Evolutionary conservation across 2,888 invertebrate genomes (phyloP), one percentile per base, ranked within the genome.

Genomic region (Phoenoteleia sp.): DNA sequence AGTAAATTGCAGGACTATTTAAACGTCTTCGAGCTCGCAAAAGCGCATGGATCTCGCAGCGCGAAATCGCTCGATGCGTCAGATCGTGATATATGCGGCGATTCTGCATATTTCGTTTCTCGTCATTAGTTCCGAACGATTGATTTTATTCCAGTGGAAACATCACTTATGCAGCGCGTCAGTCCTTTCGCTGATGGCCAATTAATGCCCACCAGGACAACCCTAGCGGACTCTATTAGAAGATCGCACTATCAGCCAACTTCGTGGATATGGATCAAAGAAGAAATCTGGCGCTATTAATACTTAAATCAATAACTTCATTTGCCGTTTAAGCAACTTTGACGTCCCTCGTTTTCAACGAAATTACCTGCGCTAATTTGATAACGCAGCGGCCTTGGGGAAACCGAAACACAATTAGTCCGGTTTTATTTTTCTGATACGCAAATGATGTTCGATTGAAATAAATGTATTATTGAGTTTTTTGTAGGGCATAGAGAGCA

Each of bases 301-400:
- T 83, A 83, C 83, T 74, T 49, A 54, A 76, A 86, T 86, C 84
- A 80, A 86, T 86, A 79, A 76, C 77, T 81, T 42, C 56, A 45
- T 81, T 64, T 69, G 66, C 69, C 60, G 49, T 64, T 45, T 56
- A 56, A 58, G 47, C 49, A 72, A 69, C 69, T 81, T 77, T 45
- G 76, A 84, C 80, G 64, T 81, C 25, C 77, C 29, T 29, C 69
- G 58, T 74, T 81, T 69, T 58, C 17, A 54, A 15, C 75, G 27
- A 62, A 77, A 76, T 76, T 76, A 67, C 76, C 66, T 56, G 64
- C 17, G 79, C 74, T 85, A 80, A 82, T 82, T 77, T 60, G 82
- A 82, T 82, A 77, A 76, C 71, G 64, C 11, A 5, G 36, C 23
- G 29, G 54, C 75, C 81, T 75, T 81, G 81, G 66, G 56, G 58